Evolutionary conservation across 2,113 vertebrate genomes (phyloP).

Genomic region (Apaloderma vittatum): DNA sequence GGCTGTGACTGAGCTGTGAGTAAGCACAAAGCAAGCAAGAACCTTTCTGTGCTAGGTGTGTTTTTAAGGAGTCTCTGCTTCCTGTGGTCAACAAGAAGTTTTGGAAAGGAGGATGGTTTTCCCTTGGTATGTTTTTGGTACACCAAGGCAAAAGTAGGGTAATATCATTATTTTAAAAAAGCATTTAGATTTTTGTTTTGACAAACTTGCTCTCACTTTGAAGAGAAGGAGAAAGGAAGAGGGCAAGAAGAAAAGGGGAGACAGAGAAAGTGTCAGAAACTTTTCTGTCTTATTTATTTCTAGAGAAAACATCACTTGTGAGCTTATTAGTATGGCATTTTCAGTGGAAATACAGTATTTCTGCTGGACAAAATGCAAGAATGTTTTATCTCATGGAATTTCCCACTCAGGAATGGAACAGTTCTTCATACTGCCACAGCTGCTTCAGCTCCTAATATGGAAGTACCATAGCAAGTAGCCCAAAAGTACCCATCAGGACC

Average conservation of each 20-base stretch:
- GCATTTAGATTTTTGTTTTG: neutral
- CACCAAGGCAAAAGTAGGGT: neutral
- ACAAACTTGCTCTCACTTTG: neutral
- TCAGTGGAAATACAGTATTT: conserved; percentile 68
- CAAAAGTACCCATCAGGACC: conserved; percentile 44
- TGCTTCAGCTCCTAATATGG: conserved; percentile 62
- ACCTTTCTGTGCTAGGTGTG: neutral
- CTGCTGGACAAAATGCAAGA: conserved; percentile 71
- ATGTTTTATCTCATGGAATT: conserved; percentile 77
- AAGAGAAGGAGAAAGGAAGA: neutral
- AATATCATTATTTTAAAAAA: neutral
- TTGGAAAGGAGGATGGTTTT: neutral
- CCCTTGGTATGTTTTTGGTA: neutral
- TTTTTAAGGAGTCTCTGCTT: neutral
- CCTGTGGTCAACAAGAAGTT: neutral
- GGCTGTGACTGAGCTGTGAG: neutral
- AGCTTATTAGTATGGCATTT: conserved; percentile 50
- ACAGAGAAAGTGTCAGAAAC: neutral
- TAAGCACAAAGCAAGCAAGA: neutral
- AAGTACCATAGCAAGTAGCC: conserved; percentile 59
- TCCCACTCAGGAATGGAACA: conserved; percentile 70
- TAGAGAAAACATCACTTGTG: neutral
- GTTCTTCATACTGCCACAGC: conserved; percentile 47
- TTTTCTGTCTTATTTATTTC: conserved; percentile 41
- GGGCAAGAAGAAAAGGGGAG: neutral